These are phyloP conservation scores for Thumatha senex DNA, from an alignment of 2,888 invertebrate genomes.

Conservation along the genomic window DNA sequence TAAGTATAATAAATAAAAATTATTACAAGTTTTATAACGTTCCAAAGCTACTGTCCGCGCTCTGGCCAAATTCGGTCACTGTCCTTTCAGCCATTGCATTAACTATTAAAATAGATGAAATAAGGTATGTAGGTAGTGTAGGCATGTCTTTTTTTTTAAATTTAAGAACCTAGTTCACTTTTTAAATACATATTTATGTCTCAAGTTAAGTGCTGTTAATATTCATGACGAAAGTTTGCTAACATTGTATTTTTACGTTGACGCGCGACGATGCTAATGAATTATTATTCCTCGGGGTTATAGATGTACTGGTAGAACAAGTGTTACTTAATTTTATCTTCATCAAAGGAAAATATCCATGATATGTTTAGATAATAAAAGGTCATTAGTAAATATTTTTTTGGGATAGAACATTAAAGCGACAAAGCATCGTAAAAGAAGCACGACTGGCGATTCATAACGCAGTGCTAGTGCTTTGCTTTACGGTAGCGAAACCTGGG, in stretches of 20 bases:
- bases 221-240: constrained; percentile 42
- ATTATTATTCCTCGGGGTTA: constrained; percentile 38
- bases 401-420: not conserved
- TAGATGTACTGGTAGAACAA: constrained; percentile 17
- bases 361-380: not conserved
- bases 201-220: constrained; percentile 38
- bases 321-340: constrained; percentile 16
- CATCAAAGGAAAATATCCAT: not conserved
- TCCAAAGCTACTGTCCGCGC: no score
- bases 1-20: no score
- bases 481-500: no score
- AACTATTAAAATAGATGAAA: no score
- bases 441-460: no score
- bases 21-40: no score
- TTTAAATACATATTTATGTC: constrained; percentile 40
- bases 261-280: constrained; percentile 36
- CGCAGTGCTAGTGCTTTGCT: no score
- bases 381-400: not conserved
- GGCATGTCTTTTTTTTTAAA: no score
- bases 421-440: no score
- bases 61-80: no score
- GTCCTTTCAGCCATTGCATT: no score
- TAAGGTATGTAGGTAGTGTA: no score
- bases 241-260: constrained; percentile 42
- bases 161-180: constrained; percentile 34